Base-by-base conservation (phyloP, 2,797 vertebrate species). In the Ptychadena robeensis region DNA sequence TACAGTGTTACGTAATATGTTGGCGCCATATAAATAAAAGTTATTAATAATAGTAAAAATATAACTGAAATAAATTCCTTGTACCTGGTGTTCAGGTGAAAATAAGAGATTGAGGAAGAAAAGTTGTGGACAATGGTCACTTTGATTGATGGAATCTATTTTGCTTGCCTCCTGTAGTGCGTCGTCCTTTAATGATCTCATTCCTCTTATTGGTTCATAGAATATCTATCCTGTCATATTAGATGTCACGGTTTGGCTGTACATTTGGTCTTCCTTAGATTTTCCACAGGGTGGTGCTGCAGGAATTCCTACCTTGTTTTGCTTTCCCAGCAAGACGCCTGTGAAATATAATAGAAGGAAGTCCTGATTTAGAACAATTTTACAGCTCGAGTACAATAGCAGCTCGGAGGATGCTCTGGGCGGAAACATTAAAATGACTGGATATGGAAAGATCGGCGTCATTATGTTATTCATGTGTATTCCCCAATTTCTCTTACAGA, bases 321-420 rank as follows among this genome's bases (percentile, higher is more conserved):
- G 87, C 92, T 92, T 96, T 95, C 93, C 94, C 92, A 94, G 95
- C 95, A 96, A 94, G 95, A 96, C 93, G 89, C 92, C 92, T 92
- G 92, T 92, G 69, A 89, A 94, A 90, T 93, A 97, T 96, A 98
- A 99, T 99, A 93, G 96, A 91, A 96, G 97, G 97, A 98, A 98
- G 96, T 96, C 94, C 95, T 95, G 93, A 92, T 96, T 96, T 96
- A 96, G 96, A 96, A 94, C 91, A 93, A 92, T 96, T 96, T 96
- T 95, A 95, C 92, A 95, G 93, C 93, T 92, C 91, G 93, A 91
- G 93, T 92, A 95, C 93, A 94, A 94, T 95, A 89, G 91, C 88
- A 91, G 91, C 91, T 88, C 80, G 75, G 92, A 92, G 94, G 94
- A 95, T 96, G 94, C 91, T 90, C 91, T 89, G 91, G 87, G 89